phyloP scores from a whole-genome alignment of 1,140 invertebrate species.

The Musca domestica region DNA sequence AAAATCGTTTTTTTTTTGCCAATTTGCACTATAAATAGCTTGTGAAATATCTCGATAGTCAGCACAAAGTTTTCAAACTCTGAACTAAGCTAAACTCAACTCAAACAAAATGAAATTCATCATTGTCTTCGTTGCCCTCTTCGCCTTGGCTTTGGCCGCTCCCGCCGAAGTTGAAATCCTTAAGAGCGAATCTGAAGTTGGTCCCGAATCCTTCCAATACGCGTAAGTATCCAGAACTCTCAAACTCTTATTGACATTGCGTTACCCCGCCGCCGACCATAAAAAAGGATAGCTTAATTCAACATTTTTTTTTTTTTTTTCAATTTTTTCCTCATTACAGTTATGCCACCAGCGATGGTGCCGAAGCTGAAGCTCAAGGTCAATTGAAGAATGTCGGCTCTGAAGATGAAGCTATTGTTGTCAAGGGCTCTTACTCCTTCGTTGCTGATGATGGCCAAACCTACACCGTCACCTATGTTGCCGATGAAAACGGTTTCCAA shows the following conservation, averaged over 20 bases:
- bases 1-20: too few relatives aligned
- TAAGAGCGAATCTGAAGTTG: constrained; percentile 29
- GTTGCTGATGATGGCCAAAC: constrained; percentile 58
- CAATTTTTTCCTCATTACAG: constrained; percentile 35
- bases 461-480: constrained; percentile 69
- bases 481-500: constrained; percentile 61
- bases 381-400: constrained; percentile 55
- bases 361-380: constrained; percentile 62
- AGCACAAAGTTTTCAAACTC: too few relatives aligned
- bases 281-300: not conserved
- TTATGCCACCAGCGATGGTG: constrained; percentile 62
- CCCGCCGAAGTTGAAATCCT: constrained; percentile 22
- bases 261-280: too few relatives aligned
- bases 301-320: too few relatives aligned
- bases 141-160: constrained; percentile 33
- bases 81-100: not conserved
- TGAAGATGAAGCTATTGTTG: constrained; percentile 56
- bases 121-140: constrained; percentile 40
- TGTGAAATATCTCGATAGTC: too few relatives aligned
- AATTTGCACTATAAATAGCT: too few relatives aligned
- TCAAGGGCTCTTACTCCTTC: constrained; percentile 62
- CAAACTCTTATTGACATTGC: too few relatives aligned
- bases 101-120: constrained; percentile 43
- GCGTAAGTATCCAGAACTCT: constrained; percentile 36
- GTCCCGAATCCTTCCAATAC: constrained; percentile 49